These are phyloP conservation scores for Lacanobia oleracea DNA, from an alignment of 2,888 invertebrate species.

Conservation along the genomic window DNA sequence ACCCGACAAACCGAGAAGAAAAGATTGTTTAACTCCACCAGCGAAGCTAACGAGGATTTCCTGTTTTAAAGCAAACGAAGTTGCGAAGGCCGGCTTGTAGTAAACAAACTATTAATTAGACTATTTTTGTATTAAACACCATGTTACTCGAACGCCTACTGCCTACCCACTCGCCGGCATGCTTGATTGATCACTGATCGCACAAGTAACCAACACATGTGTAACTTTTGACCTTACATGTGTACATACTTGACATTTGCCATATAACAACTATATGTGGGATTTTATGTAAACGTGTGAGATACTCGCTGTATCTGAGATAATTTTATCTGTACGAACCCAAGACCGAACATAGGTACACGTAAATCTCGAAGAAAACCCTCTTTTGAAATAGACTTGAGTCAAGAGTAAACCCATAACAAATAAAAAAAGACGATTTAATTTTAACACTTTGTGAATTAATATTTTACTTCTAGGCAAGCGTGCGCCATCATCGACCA, in stretches of 20 bases:
- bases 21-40: not conserved
- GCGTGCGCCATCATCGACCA: not conserved
- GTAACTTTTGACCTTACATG: constrained; percentile 44
- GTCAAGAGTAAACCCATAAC: too few relatives aligned
- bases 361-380: not conserved
- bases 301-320: not conserved
- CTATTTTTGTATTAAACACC: not conserved
- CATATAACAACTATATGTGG: constrained; percentile 2
- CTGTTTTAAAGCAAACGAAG: not conserved
- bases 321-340: not conserved
- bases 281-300: constrained; percentile 15
- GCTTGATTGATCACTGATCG: constrained; percentile 23
- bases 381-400: not conserved
- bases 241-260: constrained; percentile 37
- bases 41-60: not conserved
- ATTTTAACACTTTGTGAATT: not conserved
- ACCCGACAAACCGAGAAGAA: too few relatives aligned
- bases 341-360: not conserved
- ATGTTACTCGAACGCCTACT: constrained; percentile 19
- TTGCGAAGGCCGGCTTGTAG: not conserved
- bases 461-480: not conserved
- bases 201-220: constrained; percentile 21
- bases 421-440: too few relatives aligned
- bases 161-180: constrained; percentile 18
- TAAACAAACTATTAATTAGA: constrained; percentile 7